Evolutionary conservation across 2,113 vertebrate genomes (phyloP).

Genomic region (Trogon melanurus): DNA sequence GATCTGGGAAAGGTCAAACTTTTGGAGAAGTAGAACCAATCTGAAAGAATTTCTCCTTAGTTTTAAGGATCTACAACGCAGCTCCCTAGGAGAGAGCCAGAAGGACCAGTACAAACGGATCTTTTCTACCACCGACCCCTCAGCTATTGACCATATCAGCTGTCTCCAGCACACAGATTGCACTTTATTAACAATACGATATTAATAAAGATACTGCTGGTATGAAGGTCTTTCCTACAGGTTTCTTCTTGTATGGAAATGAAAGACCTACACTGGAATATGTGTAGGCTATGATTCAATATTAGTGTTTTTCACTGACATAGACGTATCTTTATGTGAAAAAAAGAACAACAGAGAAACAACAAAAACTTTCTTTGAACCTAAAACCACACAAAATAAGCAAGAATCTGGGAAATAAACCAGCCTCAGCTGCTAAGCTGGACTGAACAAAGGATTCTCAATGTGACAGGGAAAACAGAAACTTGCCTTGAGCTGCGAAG

Average conservation of each 20-base stretch:
- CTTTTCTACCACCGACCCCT: background rate
- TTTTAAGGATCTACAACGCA: background rate
- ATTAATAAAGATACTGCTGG: background rate
- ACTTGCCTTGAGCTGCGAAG: background rate
- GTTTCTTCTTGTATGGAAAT: background rate
- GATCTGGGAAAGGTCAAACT: background rate
- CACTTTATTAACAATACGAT: background rate
- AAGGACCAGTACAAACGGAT: background rate
- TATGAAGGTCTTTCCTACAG: background rate
- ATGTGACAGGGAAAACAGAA: background rate
- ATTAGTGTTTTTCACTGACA: background rate
- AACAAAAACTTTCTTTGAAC: background rate
- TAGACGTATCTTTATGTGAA: background rate
- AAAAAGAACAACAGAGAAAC: background rate
- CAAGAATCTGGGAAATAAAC: background rate
- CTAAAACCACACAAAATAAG: background rate
- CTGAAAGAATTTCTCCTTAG: background rate
- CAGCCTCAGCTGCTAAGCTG: background rate
- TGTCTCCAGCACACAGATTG: too few species aligned
- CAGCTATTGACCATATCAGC: background rate
- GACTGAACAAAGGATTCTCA: background rate
- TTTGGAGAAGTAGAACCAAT: background rate
- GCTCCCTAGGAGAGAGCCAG: background rate
- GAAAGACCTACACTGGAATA: background rate
- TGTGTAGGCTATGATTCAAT: background rate